Base-by-base conservation (phyloP, 1,140 invertebrate species). In the Psix sp. region DNA sequence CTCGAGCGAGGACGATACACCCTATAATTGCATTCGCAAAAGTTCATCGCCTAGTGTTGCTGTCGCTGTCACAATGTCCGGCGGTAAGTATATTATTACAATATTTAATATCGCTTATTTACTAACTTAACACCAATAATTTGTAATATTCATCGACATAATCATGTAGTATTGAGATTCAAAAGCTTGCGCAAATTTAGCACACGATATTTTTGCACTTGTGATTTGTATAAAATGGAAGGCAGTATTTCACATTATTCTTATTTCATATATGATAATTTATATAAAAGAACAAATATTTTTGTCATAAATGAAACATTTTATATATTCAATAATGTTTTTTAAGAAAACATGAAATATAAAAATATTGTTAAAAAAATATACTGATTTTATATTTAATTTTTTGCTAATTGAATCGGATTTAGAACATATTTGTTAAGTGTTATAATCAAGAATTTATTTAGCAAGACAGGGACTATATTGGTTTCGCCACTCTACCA, bases 401-500 rank as follows among this genome's bases (percentile, higher is more conserved):
- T 16, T 14, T 10, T n/a, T 7, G 13, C 20, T 16, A 20, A 16
- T 13, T 20, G 39, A 46, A 21, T 15, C 17, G 17, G 26, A 17
- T 21, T 14, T 5, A 29, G 18, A 15, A 18, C 39, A 54, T 42
- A 43, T 24, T 18, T 29, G 38, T 7, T 36, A 24, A 56, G 40
- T 43, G 39, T 46, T 56, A 56, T 46, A 36, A 56, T 63, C 42
- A 36, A 7, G 10, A 52, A 77, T 77, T 76, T 48, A 38, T 84
- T 78, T 74, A 87, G 86, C 88, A 91, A 87, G 93, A 93, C 84
- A 91, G 93, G 79, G 94, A 95, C 80, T 98, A 98, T 88, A 98
- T 99, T 77, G 98, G 98, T 17, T 99, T 99, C 86, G 97, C 96
- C 20, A 99, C 97, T 40, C 89, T 99, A 39, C 98, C 98, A 1